Conservation (phyloP, 2,888 invertebrate species). For the Acanthoscelides obtectus region DNA sequence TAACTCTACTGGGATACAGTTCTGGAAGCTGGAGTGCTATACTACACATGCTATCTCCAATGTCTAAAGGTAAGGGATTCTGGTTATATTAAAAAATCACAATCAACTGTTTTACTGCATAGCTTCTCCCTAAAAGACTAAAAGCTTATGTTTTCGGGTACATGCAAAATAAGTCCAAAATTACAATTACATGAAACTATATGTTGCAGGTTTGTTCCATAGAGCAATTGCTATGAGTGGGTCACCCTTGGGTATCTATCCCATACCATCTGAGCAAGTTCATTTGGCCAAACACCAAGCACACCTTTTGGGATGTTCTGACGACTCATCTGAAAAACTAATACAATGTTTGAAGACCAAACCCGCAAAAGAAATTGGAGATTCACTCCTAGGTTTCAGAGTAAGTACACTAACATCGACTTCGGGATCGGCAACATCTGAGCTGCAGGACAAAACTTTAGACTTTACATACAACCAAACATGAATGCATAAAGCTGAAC, state of each 20-base stretch:
- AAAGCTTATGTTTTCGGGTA: too few species aligned
- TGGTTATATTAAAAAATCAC: too few species aligned
- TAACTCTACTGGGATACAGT: constrained; percentile 61
- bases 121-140: too few species aligned
- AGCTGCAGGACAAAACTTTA: too few species aligned
- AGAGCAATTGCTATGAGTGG: constrained; percentile 67
- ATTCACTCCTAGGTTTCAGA: constrained; percentile 49
- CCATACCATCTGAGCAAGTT: constrained; percentile 52
- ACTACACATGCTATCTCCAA: constrained; percentile 58
- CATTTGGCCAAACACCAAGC: constrained; percentile 61
- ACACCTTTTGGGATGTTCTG: constrained; percentile 54
- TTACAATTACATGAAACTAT: not conserved
- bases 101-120: not conserved
- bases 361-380: constrained; percentile 49
- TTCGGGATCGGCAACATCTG: not conserved
- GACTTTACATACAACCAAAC: too few species aligned
- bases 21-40: constrained; percentile 47
- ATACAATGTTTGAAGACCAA: constrained; percentile 57
- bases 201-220: constrained; percentile 59
- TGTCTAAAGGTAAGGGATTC: constrained; percentile 53
- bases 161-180: too few species aligned
- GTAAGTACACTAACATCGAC: too few species aligned
- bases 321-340: constrained; percentile 52
- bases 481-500: too few species aligned
- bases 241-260: constrained; percentile 53